Evolutionary conservation across 2,797 vertebrate genomes (phyloP), one percentile per base, ranked within the genome.

Genomic region (Alexandromys oeconomus): DNA sequence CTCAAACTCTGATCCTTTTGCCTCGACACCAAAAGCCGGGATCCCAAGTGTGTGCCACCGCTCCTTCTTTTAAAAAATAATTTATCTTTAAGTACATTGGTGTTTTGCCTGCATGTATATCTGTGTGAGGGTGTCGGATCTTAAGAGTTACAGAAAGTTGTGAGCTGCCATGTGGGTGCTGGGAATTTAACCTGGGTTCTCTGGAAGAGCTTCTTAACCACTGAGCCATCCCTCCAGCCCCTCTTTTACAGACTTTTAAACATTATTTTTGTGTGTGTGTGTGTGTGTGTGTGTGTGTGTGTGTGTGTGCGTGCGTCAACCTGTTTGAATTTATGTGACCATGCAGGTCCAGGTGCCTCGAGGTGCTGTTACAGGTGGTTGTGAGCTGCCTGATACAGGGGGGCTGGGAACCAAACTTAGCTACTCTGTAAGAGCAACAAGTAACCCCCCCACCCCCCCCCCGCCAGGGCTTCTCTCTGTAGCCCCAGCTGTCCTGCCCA

Each of bases 371-470:
- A 48, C 3, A 84, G 57, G 80, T 27, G 25, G 37, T 82, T 61
- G 25, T 40, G 57, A 65, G 29, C 81, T 67, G 19, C 61, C 61
- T 67, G 40, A 21, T 67, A 13, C 1, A 85, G 29, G 46, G 46
- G 46, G 43, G 29, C 61, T 67, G 61, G 31, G 29, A 85, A 85
- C 31, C 61, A 85, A 67, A 67, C 11, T 21, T 51, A 65, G 12
- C 6, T 85, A 31, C 31, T n/a, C 63, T 69, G 19, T 34, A 51
- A 86, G 12, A 86, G 34, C 43, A 85, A 34, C 31, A 67, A 85
- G 63, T 6, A 57, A 21, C 17, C 6, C 25, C 19, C 19, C 1
- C 8, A 4, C 8, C 7, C 9, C 15, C 5, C n/a, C n/a, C n/a
- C n/a, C n/a, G n/a, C n/a, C n/a, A n/a, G 34, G 67, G 34, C 21